Evolutionary conservation across 2,888 invertebrate species (phyloP).

Genomic region (Ypsolopha scabrella): DNA sequence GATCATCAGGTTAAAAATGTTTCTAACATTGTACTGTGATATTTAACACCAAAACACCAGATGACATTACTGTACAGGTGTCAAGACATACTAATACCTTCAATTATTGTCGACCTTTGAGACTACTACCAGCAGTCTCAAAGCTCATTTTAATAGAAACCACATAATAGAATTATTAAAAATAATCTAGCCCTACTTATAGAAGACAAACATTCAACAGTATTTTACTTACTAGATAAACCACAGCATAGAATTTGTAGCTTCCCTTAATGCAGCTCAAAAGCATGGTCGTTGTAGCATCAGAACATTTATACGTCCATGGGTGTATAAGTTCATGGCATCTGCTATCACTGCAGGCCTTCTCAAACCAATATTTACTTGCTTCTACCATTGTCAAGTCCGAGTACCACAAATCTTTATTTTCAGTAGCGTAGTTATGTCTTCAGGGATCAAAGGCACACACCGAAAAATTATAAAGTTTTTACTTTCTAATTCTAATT

Average conservation of each 20-base stretch:
- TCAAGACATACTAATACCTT: too few species aligned
- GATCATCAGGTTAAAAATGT: too few species aligned
- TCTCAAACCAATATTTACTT: conserved; percentile 61
- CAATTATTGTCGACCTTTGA: too few species aligned
- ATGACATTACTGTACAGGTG: too few species aligned
- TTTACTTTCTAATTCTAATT: too few species aligned
- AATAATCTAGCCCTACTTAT: neutral
- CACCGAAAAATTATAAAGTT: too few species aligned
- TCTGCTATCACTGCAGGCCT: conserved; percentile 34
- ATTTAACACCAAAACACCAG: too few species aligned
- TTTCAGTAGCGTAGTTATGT: too few species aligned
- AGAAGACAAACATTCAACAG: neutral
- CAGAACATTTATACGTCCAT: conserved; percentile 52
- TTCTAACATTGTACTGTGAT: too few species aligned
- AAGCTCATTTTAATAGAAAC: neutral
- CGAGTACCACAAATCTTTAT: too few species aligned
- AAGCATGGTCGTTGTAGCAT: conserved; percentile 54
- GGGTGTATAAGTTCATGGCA: conserved; percentile 61
- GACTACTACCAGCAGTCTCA: neutral
- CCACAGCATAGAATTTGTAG: conserved; percentile 64
- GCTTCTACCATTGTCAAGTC: conserved; percentile 50
- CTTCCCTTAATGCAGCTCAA: conserved; percentile 53
- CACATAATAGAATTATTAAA: too few species aligned
- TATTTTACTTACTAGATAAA: conserved; percentile 52
- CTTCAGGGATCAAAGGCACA: too few species aligned